Evolutionary conservation across 2,113 vertebrate genomes (phyloP).

Genomic region (Seriola aureovittata): DNA sequence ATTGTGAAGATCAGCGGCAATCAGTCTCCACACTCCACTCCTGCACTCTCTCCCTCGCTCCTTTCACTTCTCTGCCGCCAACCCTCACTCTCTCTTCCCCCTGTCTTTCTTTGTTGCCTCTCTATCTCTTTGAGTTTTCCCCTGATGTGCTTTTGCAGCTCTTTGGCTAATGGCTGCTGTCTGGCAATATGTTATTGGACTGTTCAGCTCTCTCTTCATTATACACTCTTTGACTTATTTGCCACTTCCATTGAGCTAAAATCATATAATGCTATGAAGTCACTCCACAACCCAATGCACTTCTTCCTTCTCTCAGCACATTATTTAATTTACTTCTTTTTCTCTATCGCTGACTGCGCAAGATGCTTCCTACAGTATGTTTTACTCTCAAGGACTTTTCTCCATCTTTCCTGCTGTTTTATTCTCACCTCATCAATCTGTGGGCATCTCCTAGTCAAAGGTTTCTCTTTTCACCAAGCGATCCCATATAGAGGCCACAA

Average conservation of each 20-base stretch:
- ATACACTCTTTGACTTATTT: constrained; percentile 63
- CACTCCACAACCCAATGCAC: constrained; percentile 6
- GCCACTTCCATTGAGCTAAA: constrained; percentile 53
- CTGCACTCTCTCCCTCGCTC: constrained; percentile 63
- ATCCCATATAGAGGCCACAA: constrained; percentile 5
- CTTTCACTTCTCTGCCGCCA: constrained; percentile 62
- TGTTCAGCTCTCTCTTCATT: constrained; percentile 70
- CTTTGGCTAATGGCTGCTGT: constrained; percentile 75
- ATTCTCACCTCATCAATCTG: neutral
- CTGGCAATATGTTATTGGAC: constrained; percentile 76
- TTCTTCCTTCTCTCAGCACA: constrained; percentile 7
- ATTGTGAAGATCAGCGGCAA: constrained; percentile 91
- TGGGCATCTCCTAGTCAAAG: constrained; percentile 14
- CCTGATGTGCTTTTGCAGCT: constrained; percentile 79
- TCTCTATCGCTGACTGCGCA: constrained; percentile 33
- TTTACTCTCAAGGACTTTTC: constrained; percentile 19
- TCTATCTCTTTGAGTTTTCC: constrained; percentile 75
- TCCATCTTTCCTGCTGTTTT: constrained; percentile 13
- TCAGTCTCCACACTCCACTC: constrained; percentile 76
- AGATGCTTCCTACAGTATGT: constrained; percentile 6
- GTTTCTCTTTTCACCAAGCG: constrained; percentile 18
- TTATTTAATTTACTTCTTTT: constrained; percentile 34
- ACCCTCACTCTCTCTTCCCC: constrained; percentile 69
- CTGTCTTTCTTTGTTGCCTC: constrained; percentile 71
- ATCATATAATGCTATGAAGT: constrained; percentile 50